Evolutionary conservation across 2,113 vertebrate genomes (phyloP).

Genomic region (Bubo scandiacus): DNA sequence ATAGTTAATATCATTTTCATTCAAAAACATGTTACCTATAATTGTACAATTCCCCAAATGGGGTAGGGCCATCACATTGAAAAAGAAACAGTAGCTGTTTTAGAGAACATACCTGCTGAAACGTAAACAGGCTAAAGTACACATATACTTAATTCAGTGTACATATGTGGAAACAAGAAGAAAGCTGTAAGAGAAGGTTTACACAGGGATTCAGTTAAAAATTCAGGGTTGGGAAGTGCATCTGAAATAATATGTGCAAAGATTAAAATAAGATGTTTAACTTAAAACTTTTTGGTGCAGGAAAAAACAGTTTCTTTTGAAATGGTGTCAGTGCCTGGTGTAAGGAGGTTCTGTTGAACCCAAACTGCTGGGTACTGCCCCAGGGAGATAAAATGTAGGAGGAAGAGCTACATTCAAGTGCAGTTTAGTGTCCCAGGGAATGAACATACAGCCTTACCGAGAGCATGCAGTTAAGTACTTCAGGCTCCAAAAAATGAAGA

Average conservation of each 20-base stretch:
- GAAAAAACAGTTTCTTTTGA: not conserved
- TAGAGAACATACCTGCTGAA: not conserved
- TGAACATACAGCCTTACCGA: not conserved
- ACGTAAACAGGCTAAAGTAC: not conserved
- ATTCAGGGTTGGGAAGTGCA: not conserved
- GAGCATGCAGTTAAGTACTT: not conserved
- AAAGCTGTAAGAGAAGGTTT: not conserved
- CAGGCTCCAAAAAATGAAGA: not conserved
- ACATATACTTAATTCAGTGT: not conserved
- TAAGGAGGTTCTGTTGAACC: not conserved
- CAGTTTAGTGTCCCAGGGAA: not conserved
- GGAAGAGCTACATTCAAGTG: not conserved
- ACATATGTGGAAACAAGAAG: not conserved
- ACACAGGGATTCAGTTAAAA: not conserved
- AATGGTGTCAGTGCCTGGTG: not conserved
- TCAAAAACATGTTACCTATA: not conserved
- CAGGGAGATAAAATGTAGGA: not conserved
- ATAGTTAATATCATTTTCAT: not conserved
- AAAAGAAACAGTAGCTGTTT: not conserved
- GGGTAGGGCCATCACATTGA: too few relatives aligned
- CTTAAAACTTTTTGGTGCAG: not conserved
- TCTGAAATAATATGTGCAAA: not conserved
- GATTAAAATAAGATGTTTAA: not conserved
- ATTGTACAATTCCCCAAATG: not conserved
- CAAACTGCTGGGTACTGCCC: not conserved